These are phyloP conservation scores for Calidris pygmaea DNA, from an alignment of 2,113 vertebrate species.

Conservation along the genomic window DNA sequence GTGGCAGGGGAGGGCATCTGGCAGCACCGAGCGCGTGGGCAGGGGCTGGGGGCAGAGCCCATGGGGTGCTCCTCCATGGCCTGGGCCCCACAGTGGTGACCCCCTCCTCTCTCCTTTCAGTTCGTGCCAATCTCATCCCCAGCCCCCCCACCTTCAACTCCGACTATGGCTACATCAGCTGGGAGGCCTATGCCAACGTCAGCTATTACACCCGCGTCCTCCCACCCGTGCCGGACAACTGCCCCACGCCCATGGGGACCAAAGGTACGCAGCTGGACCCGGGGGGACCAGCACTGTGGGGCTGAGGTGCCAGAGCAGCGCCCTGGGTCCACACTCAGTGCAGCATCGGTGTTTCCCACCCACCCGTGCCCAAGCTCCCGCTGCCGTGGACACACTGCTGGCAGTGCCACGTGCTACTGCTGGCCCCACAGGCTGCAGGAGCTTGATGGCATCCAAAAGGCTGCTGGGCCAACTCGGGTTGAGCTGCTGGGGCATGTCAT, in stretches of 20 bases:
- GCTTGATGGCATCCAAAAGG: not conserved
- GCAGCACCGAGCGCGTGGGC: not conserved
- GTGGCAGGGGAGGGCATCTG: not conserved
- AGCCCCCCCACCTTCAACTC: conserved; percentile 93
- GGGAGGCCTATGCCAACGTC: conserved; percentile 90
- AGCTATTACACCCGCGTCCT: conserved; percentile 91
- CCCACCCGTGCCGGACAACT: conserved; percentile 86
- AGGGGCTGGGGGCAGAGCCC: not conserved
- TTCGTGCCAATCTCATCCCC: conserved; percentile 85
- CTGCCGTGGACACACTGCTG: not conserved
- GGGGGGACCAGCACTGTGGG: rapidly evolving
- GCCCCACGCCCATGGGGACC: conserved; percentile 88
- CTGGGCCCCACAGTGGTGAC: not conserved
- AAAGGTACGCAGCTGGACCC: conserved; percentile 76
- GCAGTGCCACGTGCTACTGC: not conserved
- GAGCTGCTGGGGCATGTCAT: not conserved
- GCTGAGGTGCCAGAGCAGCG: rapidly evolving
- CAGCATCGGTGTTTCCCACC: not conserved
- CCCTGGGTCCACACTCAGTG: rapidly evolving
- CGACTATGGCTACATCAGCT: conserved; percentile 88
- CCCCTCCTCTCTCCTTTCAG: conserved; percentile 65
- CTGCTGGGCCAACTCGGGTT: not conserved
- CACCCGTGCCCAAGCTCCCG: rapidly evolving
- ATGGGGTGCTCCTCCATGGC: not conserved
- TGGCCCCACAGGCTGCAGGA: not conserved